These are phyloP conservation scores for Nymphalis urticae DNA, from an alignment of 2,888 invertebrate genomes.

Conservation along the genomic window DNA sequence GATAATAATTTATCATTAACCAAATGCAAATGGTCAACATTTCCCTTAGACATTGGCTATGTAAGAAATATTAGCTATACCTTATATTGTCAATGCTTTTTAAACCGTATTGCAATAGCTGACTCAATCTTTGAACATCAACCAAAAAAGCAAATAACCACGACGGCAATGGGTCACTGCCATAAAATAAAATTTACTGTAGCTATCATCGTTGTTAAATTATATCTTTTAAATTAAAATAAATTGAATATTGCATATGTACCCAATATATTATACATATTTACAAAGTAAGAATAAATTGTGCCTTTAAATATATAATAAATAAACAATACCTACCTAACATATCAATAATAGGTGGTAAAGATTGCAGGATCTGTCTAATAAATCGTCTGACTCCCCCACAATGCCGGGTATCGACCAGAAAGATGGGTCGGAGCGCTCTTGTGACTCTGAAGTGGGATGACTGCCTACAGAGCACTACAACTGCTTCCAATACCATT, in stretches of 20 bases:
- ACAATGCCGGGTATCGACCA: slow-evolving; percentile 92
- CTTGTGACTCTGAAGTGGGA: slow-evolving; percentile 94
- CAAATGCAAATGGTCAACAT: background rate
- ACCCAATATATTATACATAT: background rate
- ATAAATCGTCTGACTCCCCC: slow-evolving; percentile 89
- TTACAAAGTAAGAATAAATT: background rate
- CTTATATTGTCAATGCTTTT: no score
- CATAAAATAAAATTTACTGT: no score
- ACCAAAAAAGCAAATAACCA: no score
- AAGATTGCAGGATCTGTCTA: slow-evolving; percentile 90
- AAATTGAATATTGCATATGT: no score
- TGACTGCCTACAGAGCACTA: slow-evolving; percentile 89
- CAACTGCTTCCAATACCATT: slow-evolving; percentile 91
- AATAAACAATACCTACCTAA: slow-evolving; percentile 74
- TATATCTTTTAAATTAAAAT: no score
- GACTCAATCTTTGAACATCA: no score
- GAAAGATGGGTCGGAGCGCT: slow-evolving; percentile 92
- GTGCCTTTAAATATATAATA: background rate
- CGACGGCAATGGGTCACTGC: no score
- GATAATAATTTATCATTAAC: no score
- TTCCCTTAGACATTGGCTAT: no score
- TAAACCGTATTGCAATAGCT: no score
- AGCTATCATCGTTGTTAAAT: no score
- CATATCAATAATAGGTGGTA: slow-evolving; percentile 95
- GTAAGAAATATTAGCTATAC: no score